phyloP scores from a whole-genome alignment of 2,797 vertebrate genomes.

The Anisognathus igniventris region DNA sequence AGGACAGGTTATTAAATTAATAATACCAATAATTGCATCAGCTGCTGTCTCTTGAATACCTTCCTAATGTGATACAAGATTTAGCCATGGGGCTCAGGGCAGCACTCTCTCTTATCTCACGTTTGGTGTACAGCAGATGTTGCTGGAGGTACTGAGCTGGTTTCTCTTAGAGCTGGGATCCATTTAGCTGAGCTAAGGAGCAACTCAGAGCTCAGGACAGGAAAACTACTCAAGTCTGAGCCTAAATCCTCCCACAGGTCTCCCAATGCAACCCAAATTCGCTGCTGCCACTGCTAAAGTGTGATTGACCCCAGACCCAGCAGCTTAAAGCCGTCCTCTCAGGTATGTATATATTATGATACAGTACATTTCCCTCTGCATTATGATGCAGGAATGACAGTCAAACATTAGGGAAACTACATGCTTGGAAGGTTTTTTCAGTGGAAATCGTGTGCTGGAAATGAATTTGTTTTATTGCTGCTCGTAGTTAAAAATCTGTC shows the following conservation, averaged over 20 bases:
- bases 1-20: conserved; percentile 32
- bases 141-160: not conserved
- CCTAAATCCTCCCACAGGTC: not conserved
- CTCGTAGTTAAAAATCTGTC: conserved; percentile 8
- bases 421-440: not conserved
- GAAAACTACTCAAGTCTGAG: not conserved
- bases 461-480: not conserved
- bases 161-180: not conserved
- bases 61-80: not conserved
- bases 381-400: not conserved
- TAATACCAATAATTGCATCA: conserved; percentile 14
- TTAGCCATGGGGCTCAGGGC: not conserved
- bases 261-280: not conserved
- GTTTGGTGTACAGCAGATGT: not conserved
- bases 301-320: not conserved
- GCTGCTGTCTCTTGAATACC: not conserved
- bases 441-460: not conserved
- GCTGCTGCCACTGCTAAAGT: not conserved
- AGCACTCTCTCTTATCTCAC: not conserved
- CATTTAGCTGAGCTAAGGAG: not conserved
- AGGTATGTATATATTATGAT: not conserved
- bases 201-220: not conserved
- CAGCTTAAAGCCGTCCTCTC: not conserved
- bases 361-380: not conserved
- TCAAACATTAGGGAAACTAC: not conserved